phyloP scores from a whole-genome alignment of 2,888 invertebrate genomes.

The Myopa tessellatipennis region DNA sequence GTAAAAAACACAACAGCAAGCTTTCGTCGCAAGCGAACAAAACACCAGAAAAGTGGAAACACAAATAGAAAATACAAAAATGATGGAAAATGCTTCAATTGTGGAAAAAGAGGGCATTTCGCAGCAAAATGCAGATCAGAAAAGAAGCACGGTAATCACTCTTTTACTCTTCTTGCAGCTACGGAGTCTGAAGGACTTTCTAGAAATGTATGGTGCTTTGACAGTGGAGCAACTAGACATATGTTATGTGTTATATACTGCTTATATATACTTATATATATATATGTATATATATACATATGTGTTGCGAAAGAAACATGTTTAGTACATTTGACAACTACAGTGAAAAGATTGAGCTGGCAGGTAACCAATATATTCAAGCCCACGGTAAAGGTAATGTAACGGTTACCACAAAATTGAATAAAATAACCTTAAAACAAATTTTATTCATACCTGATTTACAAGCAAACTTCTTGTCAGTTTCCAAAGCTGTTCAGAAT shows the following conservation, averaged over 20 bases:
- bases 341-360: not conserved
- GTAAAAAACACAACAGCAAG: too few relatives aligned
- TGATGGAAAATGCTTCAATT: too few relatives aligned
- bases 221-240: conserved; percentile 5
- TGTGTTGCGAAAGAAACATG: not conserved
- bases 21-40: too few relatives aligned
- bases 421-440: too few relatives aligned
- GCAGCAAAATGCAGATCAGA: not conserved
- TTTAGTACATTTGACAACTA: not conserved
- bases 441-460: too few relatives aligned
- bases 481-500: not conserved
- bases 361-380: not conserved
- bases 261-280: too few relatives aligned
- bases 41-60: too few relatives aligned
- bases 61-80: too few relatives aligned
- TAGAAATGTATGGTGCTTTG: not conserved
- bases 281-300: too few relatives aligned
- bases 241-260: too few relatives aligned
- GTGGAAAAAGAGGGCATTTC: not conserved
- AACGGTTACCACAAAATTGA: too few relatives aligned
- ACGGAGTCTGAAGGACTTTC: not conserved
- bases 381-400: conserved; percentile 8
- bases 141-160: not conserved
- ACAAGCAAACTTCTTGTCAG: not conserved
- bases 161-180: too few relatives aligned